phyloP scores from a whole-genome alignment of 2,797 vertebrate species.

The Prunella strophiata region DNA sequence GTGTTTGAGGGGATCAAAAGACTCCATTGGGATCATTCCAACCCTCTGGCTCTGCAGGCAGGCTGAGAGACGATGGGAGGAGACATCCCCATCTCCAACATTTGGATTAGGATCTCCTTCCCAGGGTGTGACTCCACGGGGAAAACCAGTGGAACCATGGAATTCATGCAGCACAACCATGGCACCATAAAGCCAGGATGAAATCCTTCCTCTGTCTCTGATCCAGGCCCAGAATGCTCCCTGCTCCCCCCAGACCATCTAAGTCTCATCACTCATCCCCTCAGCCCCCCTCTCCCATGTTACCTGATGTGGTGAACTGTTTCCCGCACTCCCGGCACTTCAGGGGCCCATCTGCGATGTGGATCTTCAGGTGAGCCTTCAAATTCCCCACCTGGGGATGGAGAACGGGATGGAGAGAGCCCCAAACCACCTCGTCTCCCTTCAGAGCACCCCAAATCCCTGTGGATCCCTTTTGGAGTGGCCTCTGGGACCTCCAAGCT shows the following conservation, averaged over 20 bases:
- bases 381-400: slow-evolving; percentile 88
- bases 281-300: rapidly evolving
- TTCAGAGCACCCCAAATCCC: rapidly evolving
- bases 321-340: slow-evolving; percentile 97
- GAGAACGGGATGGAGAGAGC: not conserved
- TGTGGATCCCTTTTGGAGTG: rapidly evolving
- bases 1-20: not conserved
- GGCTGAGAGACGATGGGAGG: not conserved
- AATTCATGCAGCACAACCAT: rapidly evolving
- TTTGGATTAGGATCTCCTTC: not conserved
- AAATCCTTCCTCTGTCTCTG: not conserved
- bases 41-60: not conserved
- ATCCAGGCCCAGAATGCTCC: rapidly evolving
- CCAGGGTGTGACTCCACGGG: rapidly evolving
- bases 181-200: rapidly evolving
- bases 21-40: rapidly evolving
- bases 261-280: rapidly evolving
- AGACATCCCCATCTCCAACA: rapidly evolving
- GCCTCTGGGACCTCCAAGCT: not conserved
- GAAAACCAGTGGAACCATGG: not conserved
- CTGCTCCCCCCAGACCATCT: rapidly evolving
- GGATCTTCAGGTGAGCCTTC: slow-evolving; percentile 96
- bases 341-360: slow-evolving; percentile 92
- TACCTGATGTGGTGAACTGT: slow-evolving; percentile 98
- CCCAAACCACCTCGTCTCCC: rapidly evolving